A percentile compares a stretch with the other conserved stretches of the same genome.
phyloP scores from a whole-genome alignment of 2,797 vertebrate genomes.

The Ptychadena robeensis region DNA sequence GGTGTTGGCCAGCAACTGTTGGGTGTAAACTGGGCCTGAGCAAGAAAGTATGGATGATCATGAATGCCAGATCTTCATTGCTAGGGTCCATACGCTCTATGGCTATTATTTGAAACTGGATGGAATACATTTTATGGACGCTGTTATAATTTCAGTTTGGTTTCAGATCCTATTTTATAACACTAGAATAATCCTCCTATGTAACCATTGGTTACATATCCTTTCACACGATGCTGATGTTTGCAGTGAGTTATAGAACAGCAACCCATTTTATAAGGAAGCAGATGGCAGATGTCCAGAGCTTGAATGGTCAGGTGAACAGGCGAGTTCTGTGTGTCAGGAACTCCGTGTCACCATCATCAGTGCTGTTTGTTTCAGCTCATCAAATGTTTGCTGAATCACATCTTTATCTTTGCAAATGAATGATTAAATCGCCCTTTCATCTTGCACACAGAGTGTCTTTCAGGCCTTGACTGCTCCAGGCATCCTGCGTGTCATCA shows the following conservation, averaged over 20 bases:
- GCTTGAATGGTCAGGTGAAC: constrained; percentile 35
- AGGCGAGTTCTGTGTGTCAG: neutral
- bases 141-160: neutral
- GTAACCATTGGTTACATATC: neutral
- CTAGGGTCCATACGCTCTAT: too few relatives aligned
- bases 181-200: too few relatives aligned
- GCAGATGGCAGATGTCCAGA: neutral
- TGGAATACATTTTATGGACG: neutral
- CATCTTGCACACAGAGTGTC: neutral
- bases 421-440: neutral
- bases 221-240: neutral
- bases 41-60: too few relatives aligned
- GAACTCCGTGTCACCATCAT: constrained; percentile 4
- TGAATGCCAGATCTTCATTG: too few relatives aligned
- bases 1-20: too few relatives aligned
- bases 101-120: too few relatives aligned
- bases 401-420: constrained; percentile 55
- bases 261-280: neutral
- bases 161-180: neutral
- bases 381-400: constrained; percentile 51
- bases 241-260: neutral
- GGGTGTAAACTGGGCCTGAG: too few relatives aligned
- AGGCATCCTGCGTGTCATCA: constrained; percentile 9
- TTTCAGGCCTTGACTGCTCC: neutral
- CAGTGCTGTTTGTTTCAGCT: constrained; percentile 40